Percentiles rank a stretch among this genome's conserved stretches.
Evolutionary conservation across 1,140 invertebrate genomes (phyloP).

Genomic region (Anastatus disparis): DNA sequence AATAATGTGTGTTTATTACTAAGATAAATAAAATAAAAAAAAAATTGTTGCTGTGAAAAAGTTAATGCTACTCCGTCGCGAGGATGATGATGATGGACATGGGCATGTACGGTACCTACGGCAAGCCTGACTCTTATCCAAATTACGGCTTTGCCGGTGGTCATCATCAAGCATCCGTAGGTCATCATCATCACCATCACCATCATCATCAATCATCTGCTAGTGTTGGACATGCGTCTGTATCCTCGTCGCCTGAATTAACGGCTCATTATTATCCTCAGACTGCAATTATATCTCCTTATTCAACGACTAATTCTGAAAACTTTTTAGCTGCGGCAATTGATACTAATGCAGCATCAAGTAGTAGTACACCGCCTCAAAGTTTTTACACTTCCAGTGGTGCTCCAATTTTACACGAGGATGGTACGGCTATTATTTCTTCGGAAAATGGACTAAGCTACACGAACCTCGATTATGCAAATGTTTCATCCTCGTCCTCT

Average conservation of each 20-base stretch:
- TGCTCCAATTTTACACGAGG: slow-evolving; percentile 61
- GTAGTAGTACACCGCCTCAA: slow-evolving; percentile 44
- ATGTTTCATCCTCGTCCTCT: slow-evolving; percentile 56
- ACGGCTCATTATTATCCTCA: slow-evolving; percentile 62
- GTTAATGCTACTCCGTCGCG: slow-evolving; percentile 53
- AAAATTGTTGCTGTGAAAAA: not conserved
- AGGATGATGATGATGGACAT: slow-evolving; percentile 79
- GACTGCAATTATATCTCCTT: slow-evolving; percentile 54
- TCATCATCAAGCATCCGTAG: slow-evolving; percentile 49
- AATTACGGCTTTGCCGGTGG: slow-evolving; percentile 61
- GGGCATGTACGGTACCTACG: slow-evolving; percentile 76
- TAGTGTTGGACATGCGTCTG: slow-evolving; percentile 52
- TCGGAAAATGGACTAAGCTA: slow-evolving; percentile 88
- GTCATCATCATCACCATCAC: slow-evolving; percentile 45
- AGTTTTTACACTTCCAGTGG: slow-evolving; percentile 58
- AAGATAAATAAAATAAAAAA: not conserved
- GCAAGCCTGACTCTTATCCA: slow-evolving; percentile 67
- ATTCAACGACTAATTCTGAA: slow-evolving; percentile 51
- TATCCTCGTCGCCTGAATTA: slow-evolving; percentile 55
- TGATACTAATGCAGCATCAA: slow-evolving; percentile 46
- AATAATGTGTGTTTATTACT: too few species aligned
- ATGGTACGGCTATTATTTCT: slow-evolving; percentile 76
- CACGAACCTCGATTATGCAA: slow-evolving; percentile 85
- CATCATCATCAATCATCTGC: slow-evolving; percentile 47
- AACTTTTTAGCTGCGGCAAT: slow-evolving; percentile 53